phyloP scores from a whole-genome alignment of 2,888 invertebrate species.

The Drosophila koepferae region DNA sequence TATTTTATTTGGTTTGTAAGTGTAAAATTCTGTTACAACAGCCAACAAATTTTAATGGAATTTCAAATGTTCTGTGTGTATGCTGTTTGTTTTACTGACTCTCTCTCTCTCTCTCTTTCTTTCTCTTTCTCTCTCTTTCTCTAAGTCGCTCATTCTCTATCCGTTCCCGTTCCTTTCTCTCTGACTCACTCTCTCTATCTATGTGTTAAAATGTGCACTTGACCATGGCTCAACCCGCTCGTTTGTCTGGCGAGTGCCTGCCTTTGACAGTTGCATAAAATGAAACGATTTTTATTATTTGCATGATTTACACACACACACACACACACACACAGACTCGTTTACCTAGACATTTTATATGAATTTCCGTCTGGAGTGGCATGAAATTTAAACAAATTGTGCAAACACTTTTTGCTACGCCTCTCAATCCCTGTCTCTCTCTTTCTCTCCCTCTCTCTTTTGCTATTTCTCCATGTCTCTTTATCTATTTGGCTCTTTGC shows the following conservation, averaged over 20 bases:
- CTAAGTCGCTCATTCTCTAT: neutral
- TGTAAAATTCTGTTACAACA: slow-evolving; percentile 56
- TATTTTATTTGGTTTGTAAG: slow-evolving; percentile 23
- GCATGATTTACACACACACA: slow-evolving; percentile 37
- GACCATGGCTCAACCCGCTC: slow-evolving; percentile 55
- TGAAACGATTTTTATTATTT: slow-evolving; percentile 61
- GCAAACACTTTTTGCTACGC: slow-evolving; percentile 69
- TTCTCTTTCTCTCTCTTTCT: slow-evolving; percentile 1
- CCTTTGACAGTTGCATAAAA: slow-evolving; percentile 63
- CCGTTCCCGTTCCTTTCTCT: neutral
- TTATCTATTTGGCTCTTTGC: slow-evolving; percentile 19
- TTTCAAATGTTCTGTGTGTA: slow-evolving; percentile 64
- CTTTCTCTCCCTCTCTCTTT: neutral
- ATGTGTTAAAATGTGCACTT: slow-evolving; percentile 61
- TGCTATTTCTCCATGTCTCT: neutral
- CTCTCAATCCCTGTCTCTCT: neutral
- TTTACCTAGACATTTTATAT: slow-evolving; percentile 58
- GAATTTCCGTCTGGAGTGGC: slow-evolving; percentile 63
- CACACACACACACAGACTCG: neutral
- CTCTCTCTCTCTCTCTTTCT: neutral
- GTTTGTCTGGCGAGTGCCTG: slow-evolving; percentile 46
- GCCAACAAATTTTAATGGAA: slow-evolving; percentile 74
- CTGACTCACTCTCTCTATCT: slow-evolving; percentile 24
- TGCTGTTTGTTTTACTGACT: slow-evolving; percentile 22
- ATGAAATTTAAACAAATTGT: slow-evolving; percentile 77